Evolutionary conservation across 2,113 vertebrate genomes (phyloP).

Genomic region (Pygathrix nemaeus): DNA sequence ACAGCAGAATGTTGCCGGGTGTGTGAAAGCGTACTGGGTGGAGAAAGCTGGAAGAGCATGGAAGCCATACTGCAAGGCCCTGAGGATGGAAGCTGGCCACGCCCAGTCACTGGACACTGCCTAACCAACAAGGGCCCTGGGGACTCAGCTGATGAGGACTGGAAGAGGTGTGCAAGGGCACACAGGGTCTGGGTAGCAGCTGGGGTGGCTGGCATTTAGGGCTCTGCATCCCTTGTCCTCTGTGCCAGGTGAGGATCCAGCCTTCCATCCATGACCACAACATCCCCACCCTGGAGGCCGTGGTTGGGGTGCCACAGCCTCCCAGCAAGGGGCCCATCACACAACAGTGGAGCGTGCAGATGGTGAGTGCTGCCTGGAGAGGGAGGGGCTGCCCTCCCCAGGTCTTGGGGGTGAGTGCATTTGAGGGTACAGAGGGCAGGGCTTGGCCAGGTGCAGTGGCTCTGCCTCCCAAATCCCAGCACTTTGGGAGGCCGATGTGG

Average conservation of each 20-base stretch:
- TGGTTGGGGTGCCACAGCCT: constrained; percentile 36
- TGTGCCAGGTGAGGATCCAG: constrained; percentile 65
- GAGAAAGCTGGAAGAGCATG: background rate
- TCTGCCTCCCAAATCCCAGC: no score
- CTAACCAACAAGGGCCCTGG: background rate
- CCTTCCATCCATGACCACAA: background rate
- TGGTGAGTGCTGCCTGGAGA: constrained; percentile 10
- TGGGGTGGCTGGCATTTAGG: background rate
- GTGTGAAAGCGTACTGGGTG: no score
- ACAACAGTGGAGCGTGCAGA: background rate
- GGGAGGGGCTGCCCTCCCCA: rapidly evolving
- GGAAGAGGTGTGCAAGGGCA: background rate
- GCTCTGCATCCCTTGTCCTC: background rate
- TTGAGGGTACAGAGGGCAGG: background rate
- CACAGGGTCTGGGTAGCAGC: background rate
- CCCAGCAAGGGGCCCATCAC: background rate
- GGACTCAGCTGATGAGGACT: background rate
- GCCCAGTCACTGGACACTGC: rapidly evolving
- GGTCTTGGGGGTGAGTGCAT: background rate
- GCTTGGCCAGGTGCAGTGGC: no score
- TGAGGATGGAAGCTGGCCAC: rapidly evolving
- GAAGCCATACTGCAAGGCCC: background rate
- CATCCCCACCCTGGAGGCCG: constrained; percentile 31
- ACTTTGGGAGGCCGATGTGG: no score
- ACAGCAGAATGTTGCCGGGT: background rate